A percentile compares a stretch with the other conserved stretches of the same genome.
Conservation (phyloP, 2,113 vertebrate genomes). For the Toxotes chatareus region DNA sequence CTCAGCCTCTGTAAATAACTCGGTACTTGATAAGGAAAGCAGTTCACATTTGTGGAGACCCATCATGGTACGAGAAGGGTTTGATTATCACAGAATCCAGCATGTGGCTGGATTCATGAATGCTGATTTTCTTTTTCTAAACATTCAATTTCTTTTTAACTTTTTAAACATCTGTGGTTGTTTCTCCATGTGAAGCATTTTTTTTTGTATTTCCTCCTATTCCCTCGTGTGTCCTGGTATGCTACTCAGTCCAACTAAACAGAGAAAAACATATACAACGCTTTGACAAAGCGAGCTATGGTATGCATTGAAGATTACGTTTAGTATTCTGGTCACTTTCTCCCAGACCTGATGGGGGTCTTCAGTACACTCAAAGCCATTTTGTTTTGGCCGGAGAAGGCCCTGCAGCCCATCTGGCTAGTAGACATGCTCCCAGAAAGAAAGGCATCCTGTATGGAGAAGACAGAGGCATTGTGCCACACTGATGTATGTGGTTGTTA, state of each 20-base stretch:
- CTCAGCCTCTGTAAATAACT: slow-evolving; percentile 40
- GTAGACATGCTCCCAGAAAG: slow-evolving; percentile 58
- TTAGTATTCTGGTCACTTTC: slow-evolving; percentile 78
- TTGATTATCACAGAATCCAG: slow-evolving; percentile 32
- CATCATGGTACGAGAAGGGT: slow-evolving; percentile 28
- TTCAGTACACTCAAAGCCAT: slow-evolving; percentile 73
- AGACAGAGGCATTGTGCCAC: slow-evolving; percentile 73
- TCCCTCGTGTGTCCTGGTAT: not conserved
- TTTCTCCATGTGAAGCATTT: slow-evolving; percentile 42
- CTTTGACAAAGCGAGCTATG: slow-evolving; percentile 40
- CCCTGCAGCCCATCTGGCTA: slow-evolving; percentile 76
- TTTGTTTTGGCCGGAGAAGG: slow-evolving; percentile 70
- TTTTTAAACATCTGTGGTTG: not conserved
- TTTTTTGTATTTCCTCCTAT: slow-evolving; percentile 18
- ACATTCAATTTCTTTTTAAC: slow-evolving; percentile 32
- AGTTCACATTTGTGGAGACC: slow-evolving; percentile 15
- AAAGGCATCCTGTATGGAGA: slow-evolving; percentile 73
- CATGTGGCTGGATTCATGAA: slow-evolving; percentile 19
- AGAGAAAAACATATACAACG: slow-evolving; percentile 11
- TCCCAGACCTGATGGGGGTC: slow-evolving; percentile 69
- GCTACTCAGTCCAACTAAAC: slow-evolving; percentile 13
- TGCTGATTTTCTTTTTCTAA: slow-evolving; percentile 19
- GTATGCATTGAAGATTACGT: slow-evolving; percentile 46
- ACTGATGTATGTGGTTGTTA: slow-evolving; percentile 52
- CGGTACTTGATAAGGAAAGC: slow-evolving; percentile 15